A percentile compares a stretch with the other conserved stretches of the same genome.
Evolutionary conservation across 2,888 invertebrate genomes (phyloP).

Genomic region (Cephus pygmeus): DNA sequence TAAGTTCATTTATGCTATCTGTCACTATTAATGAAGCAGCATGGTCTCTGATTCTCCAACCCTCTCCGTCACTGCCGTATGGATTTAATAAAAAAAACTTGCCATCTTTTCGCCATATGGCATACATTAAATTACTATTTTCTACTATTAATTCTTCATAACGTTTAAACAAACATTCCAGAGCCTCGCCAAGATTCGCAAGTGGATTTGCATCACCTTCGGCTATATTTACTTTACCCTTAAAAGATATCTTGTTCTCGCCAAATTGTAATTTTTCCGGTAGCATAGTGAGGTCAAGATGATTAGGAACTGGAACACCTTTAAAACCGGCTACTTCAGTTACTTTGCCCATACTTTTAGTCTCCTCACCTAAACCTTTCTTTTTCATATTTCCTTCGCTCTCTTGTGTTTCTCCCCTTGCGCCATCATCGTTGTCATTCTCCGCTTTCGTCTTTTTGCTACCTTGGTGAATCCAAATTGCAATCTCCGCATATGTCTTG

Average conservation of each 20-base stretch:
- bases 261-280: conserved; percentile 46
- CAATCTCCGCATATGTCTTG: conserved; percentile 37
- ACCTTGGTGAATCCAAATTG: conserved; percentile 45
- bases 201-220: conserved; percentile 52
- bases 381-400: conserved; percentile 32
- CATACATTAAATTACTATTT: conserved; percentile 51
- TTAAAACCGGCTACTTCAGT: conserved; percentile 14
- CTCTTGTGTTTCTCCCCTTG: conserved; percentile 26
- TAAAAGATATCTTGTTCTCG: conserved; percentile 39
- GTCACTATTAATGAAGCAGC: conserved; percentile 48
- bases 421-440: conserved; percentile 20
- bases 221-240: conserved; percentile 37
- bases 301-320: conserved; percentile 35
- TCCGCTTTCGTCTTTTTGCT: conserved; percentile 28
- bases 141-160: conserved; percentile 52
- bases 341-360: conserved; percentile 21
- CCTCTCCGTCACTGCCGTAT: conserved; percentile 55
- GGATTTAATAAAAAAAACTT: conserved; percentile 55
- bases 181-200: conserved; percentile 55
- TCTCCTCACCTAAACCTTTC: background rate
- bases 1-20: conserved; percentile 47
- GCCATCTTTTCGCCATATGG: conserved; percentile 46
- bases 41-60: conserved; percentile 46
- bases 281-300: conserved; percentile 49
- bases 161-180: conserved; percentile 51